Percentiles rank a stretch among this genome's conserved stretches.
Evolutionary conservation across 2,888 invertebrate genomes (phyloP).

Genomic region (Torymus tubicola): DNA sequence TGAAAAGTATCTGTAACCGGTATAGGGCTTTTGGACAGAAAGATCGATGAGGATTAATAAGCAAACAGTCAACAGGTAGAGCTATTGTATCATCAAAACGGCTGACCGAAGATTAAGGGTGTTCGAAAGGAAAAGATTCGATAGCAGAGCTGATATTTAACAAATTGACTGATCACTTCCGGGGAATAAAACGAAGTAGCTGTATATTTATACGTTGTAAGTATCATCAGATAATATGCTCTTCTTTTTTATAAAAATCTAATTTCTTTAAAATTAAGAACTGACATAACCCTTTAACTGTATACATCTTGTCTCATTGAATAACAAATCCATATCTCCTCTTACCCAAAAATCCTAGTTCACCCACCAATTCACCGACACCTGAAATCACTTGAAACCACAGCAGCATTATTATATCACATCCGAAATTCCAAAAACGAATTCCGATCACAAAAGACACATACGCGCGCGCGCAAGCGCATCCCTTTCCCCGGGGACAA

Average conservation of each 20-base stretch:
- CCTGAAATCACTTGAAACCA: slow-evolving; percentile 4
- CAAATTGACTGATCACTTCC: slow-evolving; percentile 11
- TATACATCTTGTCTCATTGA: no score
- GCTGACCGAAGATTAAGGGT: slow-evolving; percentile 46
- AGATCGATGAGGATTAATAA: slow-evolving; percentile 70
- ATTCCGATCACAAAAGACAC: slow-evolving; percentile 4
- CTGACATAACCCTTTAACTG: no score
- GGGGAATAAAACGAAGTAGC: no score
- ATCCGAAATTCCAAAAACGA: slow-evolving; percentile 39
- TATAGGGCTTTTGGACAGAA: slow-evolving; percentile 56
- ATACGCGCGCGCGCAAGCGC: not conserved
- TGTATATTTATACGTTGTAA: no score
- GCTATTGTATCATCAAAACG: slow-evolving; percentile 68
- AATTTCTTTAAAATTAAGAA: no score
- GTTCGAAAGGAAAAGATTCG: slow-evolving; percentile 41
- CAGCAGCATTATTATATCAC: not conserved
- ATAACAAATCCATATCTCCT: no score
- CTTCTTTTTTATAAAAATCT: no score
- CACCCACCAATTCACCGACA: no score
- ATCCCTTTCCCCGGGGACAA: not conserved
- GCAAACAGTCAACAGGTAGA: slow-evolving; percentile 70
- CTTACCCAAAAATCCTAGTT: no score
- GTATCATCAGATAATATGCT: no score
- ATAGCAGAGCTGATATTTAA: slow-evolving; percentile 22
- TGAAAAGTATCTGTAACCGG: slow-evolving; percentile 54